These are phyloP conservation scores for Danio rerio DNA, from an alignment of 2,113 vertebrate species.

Conservation along the genomic window GRCz12tu NC_133176.1:54084501-54085000, in stretches of 20 bases:
- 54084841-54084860: not conserved
- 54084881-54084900: not conserved
- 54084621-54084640: conserved; percentile 43
- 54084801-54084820: conserved; percentile 52
- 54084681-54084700: conserved; percentile 57
- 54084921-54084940: no score
- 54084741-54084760: conserved; percentile 90
- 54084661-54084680: conserved; percentile 66
- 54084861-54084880: not conserved
- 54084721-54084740: conserved; percentile 87
- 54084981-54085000: not conserved
- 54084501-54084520: no score
- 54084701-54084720: conserved; percentile 82
- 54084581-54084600: no score
- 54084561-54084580: no score
- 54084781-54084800: conserved; percentile 81
- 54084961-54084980: no score
- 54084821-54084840: not conserved
- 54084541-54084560: no score
- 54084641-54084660: conserved; percentile 85
- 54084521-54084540: no score
- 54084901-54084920: no score
- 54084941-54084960: no score
- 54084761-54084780: conserved; percentile 89
- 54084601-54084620: no score